Conservation (phyloP, 2,113 vertebrate species). For the Columba janthina region DNA sequence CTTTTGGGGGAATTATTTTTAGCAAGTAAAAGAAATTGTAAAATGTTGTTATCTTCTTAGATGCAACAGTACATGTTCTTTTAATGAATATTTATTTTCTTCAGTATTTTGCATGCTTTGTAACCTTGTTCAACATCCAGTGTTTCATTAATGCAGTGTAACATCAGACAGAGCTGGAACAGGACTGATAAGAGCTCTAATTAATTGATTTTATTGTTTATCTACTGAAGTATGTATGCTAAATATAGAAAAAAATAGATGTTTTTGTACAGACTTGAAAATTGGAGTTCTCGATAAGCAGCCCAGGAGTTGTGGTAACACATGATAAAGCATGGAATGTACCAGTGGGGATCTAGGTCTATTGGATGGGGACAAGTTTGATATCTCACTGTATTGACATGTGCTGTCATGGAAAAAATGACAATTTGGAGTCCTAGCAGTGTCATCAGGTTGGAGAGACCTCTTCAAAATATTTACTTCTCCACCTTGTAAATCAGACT, state of each 20-base stretch:
- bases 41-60: not conserved
- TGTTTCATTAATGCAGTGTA: not conserved
- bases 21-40: not conserved
- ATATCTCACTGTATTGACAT: not conserved
- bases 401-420: not conserved
- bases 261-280: not conserved
- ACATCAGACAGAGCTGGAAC: not conserved
- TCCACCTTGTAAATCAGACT: not conserved
- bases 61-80: not conserved
- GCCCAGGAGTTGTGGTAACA: not conserved
- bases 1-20: not conserved
- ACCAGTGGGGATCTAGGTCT: not conserved
- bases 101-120: not conserved
- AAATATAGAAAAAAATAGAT: not conserved
- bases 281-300: not conserved
- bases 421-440: not conserved
- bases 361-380: not conserved
- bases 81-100: not conserved
- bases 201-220: not conserved
- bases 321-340: not conserved
- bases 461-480: not conserved
- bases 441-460: not conserved
- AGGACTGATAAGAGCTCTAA: not conserved
- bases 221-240: not conserved
- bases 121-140: not conserved